These are phyloP conservation scores for Corvus cornix DNA, from an alignment of 2,113 vertebrate species.

Conservation along the genomic window DNA sequence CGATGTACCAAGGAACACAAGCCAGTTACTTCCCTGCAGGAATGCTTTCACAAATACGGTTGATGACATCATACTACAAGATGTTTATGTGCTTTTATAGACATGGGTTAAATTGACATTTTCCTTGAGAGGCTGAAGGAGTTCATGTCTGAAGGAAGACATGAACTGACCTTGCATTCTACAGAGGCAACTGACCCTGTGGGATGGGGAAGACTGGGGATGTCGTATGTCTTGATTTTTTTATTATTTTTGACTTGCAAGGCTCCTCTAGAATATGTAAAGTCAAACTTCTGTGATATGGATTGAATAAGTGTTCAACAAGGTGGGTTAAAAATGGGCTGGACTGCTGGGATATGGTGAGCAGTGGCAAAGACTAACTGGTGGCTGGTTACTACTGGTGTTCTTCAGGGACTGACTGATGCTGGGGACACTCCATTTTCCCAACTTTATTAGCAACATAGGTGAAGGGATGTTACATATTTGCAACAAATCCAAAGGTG, in stretches of 20 bases:
- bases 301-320: not conserved
- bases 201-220: not conserved
- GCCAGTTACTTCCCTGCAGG: not conserved
- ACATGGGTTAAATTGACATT: not conserved
- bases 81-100: not conserved
- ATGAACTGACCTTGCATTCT: not conserved
- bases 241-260: not conserved
- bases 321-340: not conserved
- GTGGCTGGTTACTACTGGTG: not conserved
- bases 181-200: not conserved
- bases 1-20: accelerated
- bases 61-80: not conserved
- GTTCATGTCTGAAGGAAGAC: not conserved
- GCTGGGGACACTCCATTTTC: not conserved
- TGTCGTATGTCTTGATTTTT: accelerated
- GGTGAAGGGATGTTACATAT: not conserved
- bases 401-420: not conserved
- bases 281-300: not conserved
- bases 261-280: not conserved
- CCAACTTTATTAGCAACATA: not conserved
- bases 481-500: not conserved
- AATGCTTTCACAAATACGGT: not conserved
- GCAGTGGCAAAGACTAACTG: not conserved
- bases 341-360: not conserved
- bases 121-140: not conserved